Conservation (phyloP, 2,797 vertebrate genomes). For the Girardinus metallicus region DNA sequence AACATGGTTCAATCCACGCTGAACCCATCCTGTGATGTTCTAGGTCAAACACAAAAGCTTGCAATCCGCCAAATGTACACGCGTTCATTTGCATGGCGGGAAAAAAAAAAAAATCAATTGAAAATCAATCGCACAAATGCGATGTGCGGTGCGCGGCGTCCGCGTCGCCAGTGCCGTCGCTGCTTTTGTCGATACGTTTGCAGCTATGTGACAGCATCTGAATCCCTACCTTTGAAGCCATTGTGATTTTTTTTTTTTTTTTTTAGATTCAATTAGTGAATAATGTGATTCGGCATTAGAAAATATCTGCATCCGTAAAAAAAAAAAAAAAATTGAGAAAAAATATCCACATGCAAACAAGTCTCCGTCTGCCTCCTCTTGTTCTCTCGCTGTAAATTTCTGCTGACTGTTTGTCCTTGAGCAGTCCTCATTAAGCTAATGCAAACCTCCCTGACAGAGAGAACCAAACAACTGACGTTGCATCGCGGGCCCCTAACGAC, state of each 20-base stretch:
- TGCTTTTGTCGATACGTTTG: constrained; percentile 73
- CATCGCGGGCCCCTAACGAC: constrained; percentile 77
- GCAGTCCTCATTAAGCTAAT: constrained; percentile 99
- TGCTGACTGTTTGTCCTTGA: constrained; percentile 99
- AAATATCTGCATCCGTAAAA: constrained; percentile 70
- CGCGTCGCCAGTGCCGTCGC: constrained; percentile 63
- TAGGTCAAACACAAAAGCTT: constrained; percentile 73
- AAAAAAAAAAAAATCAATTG: constrained; percentile 71
- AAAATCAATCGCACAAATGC: constrained; percentile 79
- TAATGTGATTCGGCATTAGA: constrained; percentile 76
- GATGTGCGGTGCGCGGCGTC: constrained; percentile 63
- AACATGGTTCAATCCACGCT: constrained; percentile 58
- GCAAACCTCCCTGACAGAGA: constrained; percentile 99
- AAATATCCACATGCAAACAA: constrained; percentile 40
- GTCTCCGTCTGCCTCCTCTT: constrained; percentile 40
- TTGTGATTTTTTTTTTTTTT: constrained; percentile 69
- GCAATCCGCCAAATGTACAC: constrained; percentile 70
- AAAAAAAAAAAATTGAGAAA: no score
- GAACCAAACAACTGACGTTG: constrained; percentile 97
- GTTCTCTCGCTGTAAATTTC: constrained; percentile 87
- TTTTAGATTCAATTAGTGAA: constrained; percentile 74
- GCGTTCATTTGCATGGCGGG: constrained; percentile 74
- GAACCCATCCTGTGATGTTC: constrained; percentile 66
- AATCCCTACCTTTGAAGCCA: constrained; percentile 66
- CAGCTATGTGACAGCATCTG: constrained; percentile 74